phyloP scores from a whole-genome alignment of 2,888 invertebrate species.

The Laothoe populi region DNA sequence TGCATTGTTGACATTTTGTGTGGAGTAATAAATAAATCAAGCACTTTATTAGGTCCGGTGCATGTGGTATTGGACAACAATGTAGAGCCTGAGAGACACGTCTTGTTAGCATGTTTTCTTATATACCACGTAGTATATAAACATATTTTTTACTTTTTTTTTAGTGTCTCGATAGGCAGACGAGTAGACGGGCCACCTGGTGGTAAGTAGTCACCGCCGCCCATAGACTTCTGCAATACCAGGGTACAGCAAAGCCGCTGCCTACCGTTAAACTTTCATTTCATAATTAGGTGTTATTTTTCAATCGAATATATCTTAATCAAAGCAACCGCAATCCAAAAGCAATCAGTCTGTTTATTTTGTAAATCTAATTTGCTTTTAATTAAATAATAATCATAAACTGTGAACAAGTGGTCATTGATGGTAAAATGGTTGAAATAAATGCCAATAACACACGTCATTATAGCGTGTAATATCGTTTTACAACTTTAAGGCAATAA shows the following conservation, averaged over 20 bases:
- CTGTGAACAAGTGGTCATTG: constrained; percentile 71
- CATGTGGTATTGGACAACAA: constrained; percentile 63
- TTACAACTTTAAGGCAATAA: constrained; percentile 83
- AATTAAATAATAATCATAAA: constrained; percentile 79
- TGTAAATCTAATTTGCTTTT: constrained; percentile 66
- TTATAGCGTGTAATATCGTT: constrained; percentile 82
- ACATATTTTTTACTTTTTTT: neutral
- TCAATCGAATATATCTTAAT: neutral
- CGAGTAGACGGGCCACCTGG: no score
- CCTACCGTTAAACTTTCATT: no score
- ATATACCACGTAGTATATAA: constrained; percentile 27
- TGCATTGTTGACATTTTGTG: constrained; percentile 79
- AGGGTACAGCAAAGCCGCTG: no score
- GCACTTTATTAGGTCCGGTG: constrained; percentile 70
- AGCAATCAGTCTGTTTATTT: constrained; percentile 42
- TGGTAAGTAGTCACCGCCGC: no score
- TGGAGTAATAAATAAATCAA: constrained; percentile 81
- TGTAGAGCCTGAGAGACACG: constrained; percentile 66
- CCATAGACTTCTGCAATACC: no score
- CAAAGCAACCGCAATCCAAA: neutral
- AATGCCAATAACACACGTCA: constrained; percentile 82
- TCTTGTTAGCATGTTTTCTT: constrained; percentile 47
- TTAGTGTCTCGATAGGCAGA: no score
- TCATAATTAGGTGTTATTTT: no score
- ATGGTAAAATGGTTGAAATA: constrained; percentile 78